phyloP scores from a whole-genome alignment of 2,888 invertebrate species.

The Sylvicola cinctus region DNA sequence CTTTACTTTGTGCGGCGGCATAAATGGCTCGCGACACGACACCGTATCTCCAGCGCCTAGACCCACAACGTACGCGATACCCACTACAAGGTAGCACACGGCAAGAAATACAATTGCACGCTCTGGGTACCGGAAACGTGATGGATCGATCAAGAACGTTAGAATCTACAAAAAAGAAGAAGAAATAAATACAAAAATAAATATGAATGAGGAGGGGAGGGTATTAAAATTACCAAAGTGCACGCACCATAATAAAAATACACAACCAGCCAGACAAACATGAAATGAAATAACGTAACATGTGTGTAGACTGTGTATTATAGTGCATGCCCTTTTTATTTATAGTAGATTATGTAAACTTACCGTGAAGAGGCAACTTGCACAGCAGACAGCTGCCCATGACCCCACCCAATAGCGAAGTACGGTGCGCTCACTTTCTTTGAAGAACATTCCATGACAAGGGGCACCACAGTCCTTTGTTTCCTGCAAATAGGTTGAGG shows the following conservation, averaged over 20 bases:
- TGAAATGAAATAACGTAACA: not conserved
- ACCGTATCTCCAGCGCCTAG: constrained; percentile 65
- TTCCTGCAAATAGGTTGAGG: constrained; percentile 15
- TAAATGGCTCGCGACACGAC: constrained; percentile 64
- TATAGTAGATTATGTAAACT: constrained; percentile 8
- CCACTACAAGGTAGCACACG: constrained; percentile 88
- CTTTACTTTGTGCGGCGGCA: constrained; percentile 43
- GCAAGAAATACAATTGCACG: constrained; percentile 93
- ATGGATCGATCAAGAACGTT: constrained; percentile 86
- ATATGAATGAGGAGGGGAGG: constrained; percentile 2
- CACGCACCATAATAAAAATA: not conserved
- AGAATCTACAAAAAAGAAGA: constrained; percentile 30
- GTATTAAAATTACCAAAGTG: not conserved
- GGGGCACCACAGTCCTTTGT: constrained; percentile 68
- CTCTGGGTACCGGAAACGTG: constrained; percentile 93
- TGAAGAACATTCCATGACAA: constrained; percentile 84
- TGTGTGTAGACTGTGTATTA: not conserved
- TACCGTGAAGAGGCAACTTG: constrained; percentile 76
- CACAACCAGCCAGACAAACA: too few relatives aligned
- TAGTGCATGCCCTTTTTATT: too few relatives aligned
- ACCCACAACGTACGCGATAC: constrained; percentile 75
- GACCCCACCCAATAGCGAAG: constrained; percentile 82
- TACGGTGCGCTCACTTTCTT: constrained; percentile 56
- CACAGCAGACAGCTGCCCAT: constrained; percentile 77
- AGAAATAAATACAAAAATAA: constrained; percentile 5